Conservation (phyloP, 2,797 vertebrate genomes). For the Spondyliosoma cantharus region DNA sequence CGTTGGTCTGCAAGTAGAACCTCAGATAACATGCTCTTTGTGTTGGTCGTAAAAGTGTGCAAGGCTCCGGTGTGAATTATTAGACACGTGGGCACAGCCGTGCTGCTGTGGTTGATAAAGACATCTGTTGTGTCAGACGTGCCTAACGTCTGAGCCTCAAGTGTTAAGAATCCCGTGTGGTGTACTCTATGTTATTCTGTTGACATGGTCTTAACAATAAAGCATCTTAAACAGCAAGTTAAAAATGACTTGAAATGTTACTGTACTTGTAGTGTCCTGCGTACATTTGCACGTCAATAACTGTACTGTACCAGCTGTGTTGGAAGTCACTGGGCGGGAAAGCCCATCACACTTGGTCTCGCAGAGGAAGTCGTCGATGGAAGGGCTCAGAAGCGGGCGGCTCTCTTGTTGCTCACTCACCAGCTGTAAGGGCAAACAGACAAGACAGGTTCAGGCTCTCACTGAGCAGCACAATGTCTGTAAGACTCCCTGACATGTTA, state of each 20-base stretch:
- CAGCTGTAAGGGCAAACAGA: conserved; percentile 90
- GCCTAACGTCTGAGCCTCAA: too few relatives aligned
- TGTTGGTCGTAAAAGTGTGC: not conserved
- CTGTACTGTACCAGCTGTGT: conserved; percentile 87
- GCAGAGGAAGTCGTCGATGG: conserved; percentile 98
- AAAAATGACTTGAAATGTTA: not conserved
- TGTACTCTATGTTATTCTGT: not conserved
- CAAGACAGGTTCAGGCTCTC: conserved; percentile 58
- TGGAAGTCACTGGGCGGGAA: conserved; percentile 95
- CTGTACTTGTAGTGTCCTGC: not conserved
- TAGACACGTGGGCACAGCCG: not conserved
- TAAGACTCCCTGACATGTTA: conserved; percentile 11
- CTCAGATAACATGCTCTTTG: not conserved
- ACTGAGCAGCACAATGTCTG: conserved; percentile 14
- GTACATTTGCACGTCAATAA: not conserved
- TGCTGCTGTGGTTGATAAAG: conserved; percentile 29
- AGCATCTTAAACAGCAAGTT: not conserved
- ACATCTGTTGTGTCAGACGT: conserved; percentile 1
- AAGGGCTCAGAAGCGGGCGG: conserved; percentile 97
- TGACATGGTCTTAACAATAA: not conserved
- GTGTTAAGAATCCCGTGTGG: not conserved
- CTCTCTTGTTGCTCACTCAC: conserved; percentile 99
- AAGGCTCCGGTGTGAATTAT: not conserved
- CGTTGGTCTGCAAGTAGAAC: not conserved
- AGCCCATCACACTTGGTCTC: conserved; percentile 96